phyloP scores from a whole-genome alignment of 2,797 vertebrate genomes.

The Chloroceryle inda region DNA sequence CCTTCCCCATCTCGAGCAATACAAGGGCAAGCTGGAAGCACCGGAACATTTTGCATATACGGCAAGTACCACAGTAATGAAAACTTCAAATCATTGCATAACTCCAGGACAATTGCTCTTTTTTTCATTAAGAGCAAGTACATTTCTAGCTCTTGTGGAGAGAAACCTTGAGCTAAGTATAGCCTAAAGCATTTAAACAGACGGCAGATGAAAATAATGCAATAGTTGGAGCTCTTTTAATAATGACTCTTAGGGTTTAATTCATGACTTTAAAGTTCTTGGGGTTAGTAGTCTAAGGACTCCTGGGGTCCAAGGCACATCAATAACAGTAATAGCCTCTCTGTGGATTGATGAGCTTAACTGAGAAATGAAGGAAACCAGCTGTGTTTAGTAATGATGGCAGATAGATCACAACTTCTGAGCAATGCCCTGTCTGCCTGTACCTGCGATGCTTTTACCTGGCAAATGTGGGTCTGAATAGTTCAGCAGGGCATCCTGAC shows the following conservation, averaged over 20 bases:
- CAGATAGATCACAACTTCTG: background rate
- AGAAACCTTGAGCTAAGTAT: conserved; percentile 65
- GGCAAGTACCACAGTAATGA: conserved; percentile 12
- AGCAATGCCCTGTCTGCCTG: background rate
- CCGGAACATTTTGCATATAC: background rate
- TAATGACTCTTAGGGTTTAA: conserved; percentile 51
- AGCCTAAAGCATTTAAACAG: conserved; percentile 60
- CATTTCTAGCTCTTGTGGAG: conserved; percentile 34
- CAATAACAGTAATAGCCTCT: conserved; percentile 44
- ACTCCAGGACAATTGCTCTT: conserved; percentile 27
- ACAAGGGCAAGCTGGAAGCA: background rate
- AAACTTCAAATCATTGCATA: conserved; percentile 38
- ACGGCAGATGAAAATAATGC: conserved; percentile 58
- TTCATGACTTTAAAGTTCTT: conserved; percentile 48
- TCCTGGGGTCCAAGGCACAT: conserved; percentile 49
- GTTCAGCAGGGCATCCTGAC: background rate
- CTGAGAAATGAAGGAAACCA: background rate
- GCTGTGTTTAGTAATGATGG: background rate
- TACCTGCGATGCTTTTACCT: background rate
- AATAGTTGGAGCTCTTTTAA: conserved; percentile 47
- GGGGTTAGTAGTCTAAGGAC: conserved; percentile 16
- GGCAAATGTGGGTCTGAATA: background rate
- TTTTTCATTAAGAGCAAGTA: conserved; percentile 33
- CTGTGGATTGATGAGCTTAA: conserved; percentile 27
- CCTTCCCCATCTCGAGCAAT: background rate